Base-by-base conservation (phyloP, 1,140 invertebrate species). In the Notospermus geniculatus region DNA sequence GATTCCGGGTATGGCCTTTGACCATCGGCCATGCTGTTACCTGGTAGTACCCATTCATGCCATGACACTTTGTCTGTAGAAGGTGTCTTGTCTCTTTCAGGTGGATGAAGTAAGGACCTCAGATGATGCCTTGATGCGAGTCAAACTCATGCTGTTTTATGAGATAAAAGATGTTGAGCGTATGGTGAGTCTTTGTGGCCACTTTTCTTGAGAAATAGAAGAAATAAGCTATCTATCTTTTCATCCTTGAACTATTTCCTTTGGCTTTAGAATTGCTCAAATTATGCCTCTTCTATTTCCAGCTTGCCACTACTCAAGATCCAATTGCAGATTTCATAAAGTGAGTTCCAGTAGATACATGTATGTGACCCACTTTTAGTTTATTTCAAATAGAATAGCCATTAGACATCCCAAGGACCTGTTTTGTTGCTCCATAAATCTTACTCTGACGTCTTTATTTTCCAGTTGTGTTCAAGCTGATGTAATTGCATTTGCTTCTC, bases 131-230 rank as follows among this genome's bases (percentile, higher is more conserved):
- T 56, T 77, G 11, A 71, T 80, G 17, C 59, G 74, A 58, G 69
- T 80, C 2, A 80, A 80, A 59, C 66, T 80, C 22, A 80, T 80
- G 79, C 71, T 80, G 57, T 80, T 79, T 62, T 79, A 76, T 66
- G 79, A 80, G 57, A 57, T 80, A 0, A 71, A 67, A 29, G 69
- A 80, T 55, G 71, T 80, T 54, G 72, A 76, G 30, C 64, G 55
- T 11, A 80, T 80, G 79, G 78, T 80, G 67, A 63, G 65, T 60
- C 23, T 32, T 9, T 64, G 15, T 19, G 46, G 4, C 1, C 13
- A 4, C n/a, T 54, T n/a, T 9, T 57, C 27, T n/a, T 4, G 2
- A 30, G 1, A 57, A n/a, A 13, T 43, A 43, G n/a, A 43, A 43
- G 39, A 13, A 43, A n/a, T 43, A n/a, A n/a, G 11, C 39, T 43